Evolutionary conservation across 2,888 invertebrate species (phyloP), one percentile per base, ranked within the genome.

Genomic region (Himalopsyche kuldschensis): DNA sequence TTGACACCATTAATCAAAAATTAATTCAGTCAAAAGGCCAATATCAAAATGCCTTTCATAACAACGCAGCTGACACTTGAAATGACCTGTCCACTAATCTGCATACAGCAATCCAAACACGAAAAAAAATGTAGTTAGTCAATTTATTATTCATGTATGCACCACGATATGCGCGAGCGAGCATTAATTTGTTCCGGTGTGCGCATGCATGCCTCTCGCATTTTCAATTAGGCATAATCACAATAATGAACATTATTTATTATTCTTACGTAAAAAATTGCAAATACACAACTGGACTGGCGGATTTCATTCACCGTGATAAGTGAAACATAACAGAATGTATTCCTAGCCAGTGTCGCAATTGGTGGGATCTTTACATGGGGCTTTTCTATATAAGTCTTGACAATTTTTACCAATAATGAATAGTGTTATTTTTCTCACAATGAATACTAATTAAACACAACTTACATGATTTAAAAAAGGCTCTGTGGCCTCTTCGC

Each of bases 171-270:
- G 78, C 32, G 78, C 31, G n/a, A 77, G 81, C 77, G 81, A 35
- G 63, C 81, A n/a, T 55, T 81, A 81, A 81, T 81, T 81, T 81
- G 81, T 78, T 81, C 78, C 81, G 81, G 77, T 81, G 55, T 27
- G 55, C 77, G 77, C 55, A 35, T 55, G 77, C 77, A 35, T n/a
- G 46, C 81, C 81, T 81, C 77, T 81, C 55, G 41, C 78, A 81
- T 81, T 55, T 41, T 63, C 77, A 81, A 41, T 77, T 20, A 35
- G 77, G 41, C 81, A 78, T 77, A 77, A 78, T 69, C 69, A 69
- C 69, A 69, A 69, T 69, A 69, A 27, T 69, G 69, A 27, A 24
- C 30, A 30, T 69, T 30, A 30, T 69, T 69, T 27, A 69, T 69
- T 69, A 69, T 30, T 63, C 24, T 69, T 69, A 69, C 69, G 69